These are phyloP conservation scores for Morinoia aosen DNA, from an alignment of 2,888 invertebrate genomes.

Conservation along the genomic window DNA sequence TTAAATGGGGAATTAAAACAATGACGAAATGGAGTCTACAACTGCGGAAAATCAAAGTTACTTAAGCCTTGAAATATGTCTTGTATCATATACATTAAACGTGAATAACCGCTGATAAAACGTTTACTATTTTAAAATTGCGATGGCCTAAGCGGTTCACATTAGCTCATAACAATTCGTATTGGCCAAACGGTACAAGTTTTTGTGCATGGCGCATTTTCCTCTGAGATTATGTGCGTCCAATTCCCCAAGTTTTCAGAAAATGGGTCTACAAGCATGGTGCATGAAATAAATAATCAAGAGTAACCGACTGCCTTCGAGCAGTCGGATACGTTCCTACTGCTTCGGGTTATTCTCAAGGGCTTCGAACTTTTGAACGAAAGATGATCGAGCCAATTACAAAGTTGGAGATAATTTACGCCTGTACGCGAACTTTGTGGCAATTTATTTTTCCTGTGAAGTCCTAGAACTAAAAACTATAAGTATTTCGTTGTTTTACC, in stretches of 20 bases:
- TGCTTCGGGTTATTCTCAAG: neutral
- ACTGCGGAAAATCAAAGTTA: neutral
- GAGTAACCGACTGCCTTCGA: neutral
- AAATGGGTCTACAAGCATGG: too few relatives aligned
- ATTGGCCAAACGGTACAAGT: neutral
- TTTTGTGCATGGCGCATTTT: neutral
- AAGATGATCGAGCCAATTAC: neutral
- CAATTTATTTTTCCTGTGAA: neutral
- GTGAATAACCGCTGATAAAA: neutral
- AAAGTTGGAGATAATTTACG: neutral
- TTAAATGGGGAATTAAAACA: neutral
- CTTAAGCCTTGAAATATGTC: neutral
- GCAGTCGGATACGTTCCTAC: neutral
- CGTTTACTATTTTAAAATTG: neutral
- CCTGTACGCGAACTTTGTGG: neutral
- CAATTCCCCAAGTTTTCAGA: neutral
- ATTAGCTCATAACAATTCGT: neutral
- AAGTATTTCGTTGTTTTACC: neutral
- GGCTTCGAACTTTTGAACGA: neutral
- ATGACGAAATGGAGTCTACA: neutral
- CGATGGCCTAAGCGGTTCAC: neutral
- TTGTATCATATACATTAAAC: neutral
- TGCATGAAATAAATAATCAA: neutral
- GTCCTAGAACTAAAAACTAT: neutral
- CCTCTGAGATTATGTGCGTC: neutral